Percentiles rank a stretch among this genome's conserved stretches.
Conservation (phyloP, 2,888 invertebrate genomes). For the Leptodirus hochenwartii region DNA sequence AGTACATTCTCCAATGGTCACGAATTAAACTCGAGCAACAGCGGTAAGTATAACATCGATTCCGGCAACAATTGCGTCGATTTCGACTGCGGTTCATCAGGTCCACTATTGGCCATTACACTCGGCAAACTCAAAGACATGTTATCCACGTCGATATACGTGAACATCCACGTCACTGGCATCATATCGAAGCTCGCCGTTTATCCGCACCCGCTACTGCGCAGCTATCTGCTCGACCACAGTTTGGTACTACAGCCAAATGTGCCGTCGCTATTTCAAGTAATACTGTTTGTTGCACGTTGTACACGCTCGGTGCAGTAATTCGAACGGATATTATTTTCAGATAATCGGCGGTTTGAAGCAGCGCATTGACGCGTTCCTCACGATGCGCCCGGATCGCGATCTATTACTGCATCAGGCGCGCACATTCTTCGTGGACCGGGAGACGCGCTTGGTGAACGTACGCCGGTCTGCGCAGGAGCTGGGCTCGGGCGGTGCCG, state of each 20-base stretch:
- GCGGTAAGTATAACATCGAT: too few species aligned
- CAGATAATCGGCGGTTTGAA: conserved; percentile 63
- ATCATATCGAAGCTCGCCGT: conserved; percentile 71
- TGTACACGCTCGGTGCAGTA: conserved; percentile 6
- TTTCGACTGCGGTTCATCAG: conserved; percentile 28
- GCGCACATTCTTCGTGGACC: conserved; percentile 55
- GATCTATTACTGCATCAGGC: conserved; percentile 57
- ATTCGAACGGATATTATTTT: conserved; percentile 12
- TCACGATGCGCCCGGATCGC: conserved; percentile 38
- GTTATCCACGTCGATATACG: conserved; percentile 65
- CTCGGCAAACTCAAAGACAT: conserved; percentile 68
- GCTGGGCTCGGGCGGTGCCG: conserved; percentile 14
- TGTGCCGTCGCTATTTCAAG: conserved; percentile 82
- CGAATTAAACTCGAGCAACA: too few species aligned
- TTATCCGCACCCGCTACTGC: conserved; percentile 75
- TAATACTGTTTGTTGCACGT: too few species aligned
- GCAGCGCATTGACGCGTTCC: conserved; percentile 69
- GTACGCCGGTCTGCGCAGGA: conserved; percentile 42
- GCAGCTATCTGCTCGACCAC: conserved; percentile 74
- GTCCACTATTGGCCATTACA: conserved; percentile 66
- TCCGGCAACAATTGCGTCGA: conserved; percentile 29
- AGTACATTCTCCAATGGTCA: too few species aligned
- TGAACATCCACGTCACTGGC: conserved; percentile 76
- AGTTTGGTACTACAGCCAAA: conserved; percentile 74
- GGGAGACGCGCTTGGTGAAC: conserved; percentile 60